Base-by-base conservation (phyloP, 1,140 invertebrate species). In the Diachasmimorpha longicaudata region DNA sequence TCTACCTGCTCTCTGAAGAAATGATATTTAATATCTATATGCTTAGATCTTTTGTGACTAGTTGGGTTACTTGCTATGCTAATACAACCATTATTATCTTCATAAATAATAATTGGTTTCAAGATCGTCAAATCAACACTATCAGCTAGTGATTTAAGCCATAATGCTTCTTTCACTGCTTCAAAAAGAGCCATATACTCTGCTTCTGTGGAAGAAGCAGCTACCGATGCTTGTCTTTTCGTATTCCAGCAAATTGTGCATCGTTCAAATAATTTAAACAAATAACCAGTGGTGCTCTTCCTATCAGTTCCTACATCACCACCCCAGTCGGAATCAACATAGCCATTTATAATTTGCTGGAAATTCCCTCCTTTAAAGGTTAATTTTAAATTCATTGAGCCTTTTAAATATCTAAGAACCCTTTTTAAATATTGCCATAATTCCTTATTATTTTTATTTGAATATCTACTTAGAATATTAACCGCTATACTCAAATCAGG, bases 341-440 rank as follows among this genome's bases (percentile, higher is more conserved):
- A 71, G 1, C 76, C 77, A 52, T 21, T 68, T 46, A 82, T 55
- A 36, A 80, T 44, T 46, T 70, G 9, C 48, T 71, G 39, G 14
- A 71, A 52, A 67, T 71, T 36, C 3, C 23, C 19, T 37, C 13
- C 8, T 25, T 9, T 74, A 58, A 82, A 83, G 23, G 39, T 77
- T 68, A 85, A 78, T 77, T 85, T 86, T 71, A 85, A 71, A 67
- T 83, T 31, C 66, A 81, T 67, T 42, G 82, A 80, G 23, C 83
- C 83, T 78, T 83, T 83, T 14, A 83, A 72, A 78, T 85, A 83
- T 73, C 79, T 81, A 31, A 82, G 52, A 31, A 82, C 74, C 68
- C 76, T 42, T 81, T 84, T 83, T 55, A 84, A 73, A 44, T 74
- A 80, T 79, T 82, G 37, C 81, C 79, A 81, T 75, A 83, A 71